These are phyloP conservation scores for Drosophila kepulauana DNA, from an alignment of 1,140 invertebrate species.

Conservation along the genomic window DNA sequence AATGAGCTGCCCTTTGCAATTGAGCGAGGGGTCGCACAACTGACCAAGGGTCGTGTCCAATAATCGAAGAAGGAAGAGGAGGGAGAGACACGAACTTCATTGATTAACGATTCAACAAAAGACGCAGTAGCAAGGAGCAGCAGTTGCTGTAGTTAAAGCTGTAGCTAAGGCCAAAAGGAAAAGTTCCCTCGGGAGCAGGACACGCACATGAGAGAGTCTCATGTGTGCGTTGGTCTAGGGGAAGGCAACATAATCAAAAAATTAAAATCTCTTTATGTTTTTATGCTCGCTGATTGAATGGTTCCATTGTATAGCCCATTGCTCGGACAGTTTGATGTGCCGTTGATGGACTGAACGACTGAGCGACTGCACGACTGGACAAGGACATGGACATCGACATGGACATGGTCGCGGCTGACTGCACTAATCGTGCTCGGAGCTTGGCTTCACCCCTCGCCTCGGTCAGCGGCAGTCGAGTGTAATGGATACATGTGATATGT, in stretches of 20 bases:
- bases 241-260: slow-evolving; percentile 78
- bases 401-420: slow-evolving; percentile 38
- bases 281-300: slow-evolving; percentile 83
- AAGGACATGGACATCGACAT: slow-evolving; percentile 5
- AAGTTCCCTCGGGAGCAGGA: slow-evolving; percentile 53
- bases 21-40: slow-evolving; percentile 16
- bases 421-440: slow-evolving; percentile 58
- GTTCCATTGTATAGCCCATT: slow-evolving; percentile 78
- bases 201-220: slow-evolving; percentile 19
- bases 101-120: slow-evolving; percentile 82
- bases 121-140: slow-evolving; percentile 7
- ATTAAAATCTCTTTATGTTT: slow-evolving; percentile 85
- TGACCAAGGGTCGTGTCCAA: slow-evolving; percentile 64
- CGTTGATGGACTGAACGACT: slow-evolving; percentile 67
- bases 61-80: slow-evolving; percentile 19
- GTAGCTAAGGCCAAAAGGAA: slow-evolving; percentile 30
- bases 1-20: slow-evolving; percentile 53
- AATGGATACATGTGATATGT: slow-evolving; percentile 72
- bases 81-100: slow-evolving; percentile 66
- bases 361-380: slow-evolving; percentile 33
- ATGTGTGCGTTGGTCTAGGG: slow-evolving; percentile 9
- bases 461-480: slow-evolving; percentile 79
- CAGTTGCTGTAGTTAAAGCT: slow-evolving; percentile 20
- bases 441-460: slow-evolving; percentile 25
- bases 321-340: slow-evolving; percentile 78